phyloP scores from a whole-genome alignment of 2,797 vertebrate species.

The Enoplosus armatus region DNA sequence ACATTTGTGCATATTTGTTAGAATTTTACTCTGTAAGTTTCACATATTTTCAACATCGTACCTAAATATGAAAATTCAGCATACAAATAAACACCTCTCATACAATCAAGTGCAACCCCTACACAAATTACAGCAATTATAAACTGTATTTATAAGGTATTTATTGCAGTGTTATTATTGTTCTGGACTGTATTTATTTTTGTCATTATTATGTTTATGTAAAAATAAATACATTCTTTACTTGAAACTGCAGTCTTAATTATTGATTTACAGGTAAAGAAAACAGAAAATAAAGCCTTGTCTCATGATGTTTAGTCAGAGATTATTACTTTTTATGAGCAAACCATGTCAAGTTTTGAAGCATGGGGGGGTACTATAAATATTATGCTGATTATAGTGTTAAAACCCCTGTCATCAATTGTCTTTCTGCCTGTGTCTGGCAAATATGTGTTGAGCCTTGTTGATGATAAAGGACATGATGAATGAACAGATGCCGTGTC shows the following conservation, averaged over 20 bases:
- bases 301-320: neutral
- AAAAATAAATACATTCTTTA: neutral
- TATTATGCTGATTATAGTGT: slow-evolving; percentile 28
- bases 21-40: neutral
- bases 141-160: neutral
- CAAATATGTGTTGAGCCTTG: slow-evolving; percentile 38
- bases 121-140: neutral
- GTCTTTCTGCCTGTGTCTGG: slow-evolving; percentile 14
- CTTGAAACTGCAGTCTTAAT: neutral
- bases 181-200: neutral
- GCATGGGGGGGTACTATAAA: slow-evolving; percentile 23
- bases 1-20: neutral
- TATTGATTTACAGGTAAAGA: neutral
- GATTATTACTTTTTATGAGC: slow-evolving; percentile 35
- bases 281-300: neutral
- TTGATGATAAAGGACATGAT: slow-evolving; percentile 61
- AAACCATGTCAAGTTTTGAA: slow-evolving; percentile 24
- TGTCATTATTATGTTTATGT: too few species aligned
- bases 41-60: neutral
- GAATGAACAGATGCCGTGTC: slow-evolving; percentile 64
- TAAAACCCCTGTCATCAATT: slow-evolving; percentile 40
- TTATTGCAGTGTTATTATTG: neutral
- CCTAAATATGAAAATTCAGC: neutral
- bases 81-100: neutral
- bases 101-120: neutral